A percentile compares a stretch with the other conserved stretches of the same genome.
Conservation (phyloP, 2,797 vertebrate species). For the Siniperca scherzeri region DNA sequence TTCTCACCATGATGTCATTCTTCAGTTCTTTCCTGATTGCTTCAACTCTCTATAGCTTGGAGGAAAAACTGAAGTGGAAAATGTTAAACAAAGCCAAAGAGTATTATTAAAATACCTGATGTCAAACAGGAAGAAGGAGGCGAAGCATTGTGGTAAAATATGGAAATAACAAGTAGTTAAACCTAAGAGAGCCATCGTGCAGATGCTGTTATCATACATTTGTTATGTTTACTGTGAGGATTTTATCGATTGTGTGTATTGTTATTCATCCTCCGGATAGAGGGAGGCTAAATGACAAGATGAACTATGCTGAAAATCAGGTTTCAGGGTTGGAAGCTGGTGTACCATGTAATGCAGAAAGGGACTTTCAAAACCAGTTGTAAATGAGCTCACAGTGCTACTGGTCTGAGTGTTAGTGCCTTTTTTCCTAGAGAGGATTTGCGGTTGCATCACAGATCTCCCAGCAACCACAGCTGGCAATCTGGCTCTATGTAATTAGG, state of each 20-base stretch:
- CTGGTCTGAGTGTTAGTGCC: not conserved
- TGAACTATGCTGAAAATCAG: constrained; percentile 47
- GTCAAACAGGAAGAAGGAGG: not conserved
- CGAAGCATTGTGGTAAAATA: not conserved
- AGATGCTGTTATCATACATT: not conserved
- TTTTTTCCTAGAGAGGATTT: not conserved
- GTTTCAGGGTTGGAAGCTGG: constrained; percentile 10
- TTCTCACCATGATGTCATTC: not conserved
- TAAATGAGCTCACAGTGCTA: not conserved
- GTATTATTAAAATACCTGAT: not conserved
- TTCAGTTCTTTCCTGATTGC: not conserved
- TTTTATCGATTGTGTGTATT: not conserved
- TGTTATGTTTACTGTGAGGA: constrained; percentile 21
- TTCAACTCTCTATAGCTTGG: not conserved
- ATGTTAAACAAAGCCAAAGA: not conserved
- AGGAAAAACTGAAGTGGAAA: not conserved
- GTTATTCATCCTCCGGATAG: not conserved
- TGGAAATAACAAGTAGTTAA: not conserved
- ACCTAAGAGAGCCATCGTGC: not conserved
- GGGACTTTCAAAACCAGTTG: constrained; percentile 18
- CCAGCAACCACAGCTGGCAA: not conserved
- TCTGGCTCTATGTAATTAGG: not conserved
- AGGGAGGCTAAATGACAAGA: not conserved
- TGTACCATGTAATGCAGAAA: not conserved
- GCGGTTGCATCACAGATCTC: not conserved